A percentile compares a stretch with the other conserved stretches of the same genome.
phyloP scores from a whole-genome alignment of 2,797 vertebrate species.

The Tenualosa thibaudeaui region DNA sequence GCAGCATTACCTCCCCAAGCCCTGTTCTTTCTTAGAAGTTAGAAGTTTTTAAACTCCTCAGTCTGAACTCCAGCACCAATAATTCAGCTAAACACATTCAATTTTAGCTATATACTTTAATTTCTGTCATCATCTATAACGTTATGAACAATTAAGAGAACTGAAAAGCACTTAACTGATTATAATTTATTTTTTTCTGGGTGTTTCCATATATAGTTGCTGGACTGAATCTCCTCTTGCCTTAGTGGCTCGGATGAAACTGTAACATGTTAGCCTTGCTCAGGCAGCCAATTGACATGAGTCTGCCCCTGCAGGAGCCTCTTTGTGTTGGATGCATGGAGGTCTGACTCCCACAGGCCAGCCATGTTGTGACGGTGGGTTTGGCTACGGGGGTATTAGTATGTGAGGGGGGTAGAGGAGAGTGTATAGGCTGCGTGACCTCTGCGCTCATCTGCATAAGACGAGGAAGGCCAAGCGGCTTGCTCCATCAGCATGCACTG shows the following conservation, averaged over 20 bases:
- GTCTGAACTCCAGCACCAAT: not conserved
- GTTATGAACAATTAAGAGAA: too few species aligned
- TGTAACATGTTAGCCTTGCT: not conserved
- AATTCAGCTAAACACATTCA: not conserved
- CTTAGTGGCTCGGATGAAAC: not conserved
- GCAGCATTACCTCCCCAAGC: not conserved
- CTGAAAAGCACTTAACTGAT: too few species aligned
- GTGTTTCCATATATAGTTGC: not conserved
- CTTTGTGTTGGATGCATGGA: not conserved
- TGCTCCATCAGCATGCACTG: slow-evolving; percentile 75
- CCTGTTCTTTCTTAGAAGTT: not conserved
- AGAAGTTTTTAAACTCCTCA: not conserved
- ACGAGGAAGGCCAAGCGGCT: slow-evolving; percentile 64
- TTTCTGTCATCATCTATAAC: too few species aligned
- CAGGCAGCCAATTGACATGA: not conserved
- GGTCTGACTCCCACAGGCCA: slow-evolving; percentile 9
- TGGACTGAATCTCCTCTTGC: not conserved
- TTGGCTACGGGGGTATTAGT: slow-evolving; percentile 57
- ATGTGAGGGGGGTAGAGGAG: slow-evolving; percentile 59
- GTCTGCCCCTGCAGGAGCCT: not conserved
- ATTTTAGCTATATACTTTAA: too few species aligned
- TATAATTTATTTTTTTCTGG: too few species aligned
- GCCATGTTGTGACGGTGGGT: not conserved
- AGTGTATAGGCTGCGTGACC: slow-evolving; percentile 66
- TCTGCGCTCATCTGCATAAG: slow-evolving; percentile 70